Base-by-base conservation (phyloP, 2,113 vertebrate genomes). In the Ibidorhyncha struthersii region DNA sequence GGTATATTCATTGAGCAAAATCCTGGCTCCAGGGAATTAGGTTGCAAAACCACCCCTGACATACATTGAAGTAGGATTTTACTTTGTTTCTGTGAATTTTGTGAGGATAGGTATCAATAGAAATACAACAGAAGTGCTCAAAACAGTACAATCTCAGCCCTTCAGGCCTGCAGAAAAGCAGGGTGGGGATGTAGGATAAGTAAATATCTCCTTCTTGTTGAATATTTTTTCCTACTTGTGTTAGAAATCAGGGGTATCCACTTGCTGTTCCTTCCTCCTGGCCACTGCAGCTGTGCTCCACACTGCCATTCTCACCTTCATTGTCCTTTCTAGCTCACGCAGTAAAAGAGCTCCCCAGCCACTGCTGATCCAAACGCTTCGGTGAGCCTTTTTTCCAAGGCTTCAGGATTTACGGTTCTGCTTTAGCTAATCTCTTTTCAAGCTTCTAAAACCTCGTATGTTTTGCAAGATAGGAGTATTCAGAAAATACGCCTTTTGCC, bases 371-470 rank as follows among this genome's bases (percentile, higher is more conserved):
- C 71, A 88, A 96, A 94, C 83, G 84, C 82, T 91, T 77, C 9
- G 2, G 23, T 69, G 40, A 96, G 87, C 58, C 53, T 83, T 96
- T 87, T 94, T 93, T 83, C 58, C 55, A 85, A 45, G 52, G 77
- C 70, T 87, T 76, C 58, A 41, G 94, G 96, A 95, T 96, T 96
- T 96, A 85, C 86, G 78, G 82, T 93, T 91, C 67, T 95, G 91
- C 86, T 93, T 96, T 72, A 88, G 89, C 78, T 97, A 96, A 97
- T 97, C 97, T 95, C 78, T 93, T 96, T 93, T 82, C 82, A 93
- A 90, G 96, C 94, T 72, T 85, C 62, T 97, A 95, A 97, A 74
- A 91, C 87, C 93, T 86, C 73, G 71, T 47, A 67, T 93, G 93
- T 94, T 96, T 97, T 95, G 62, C 77, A 82, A 96, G 93, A 97